Evolutionary conservation across 2,888 invertebrate species (phyloP).

Genomic region (Xanthia icteritia): DNA sequence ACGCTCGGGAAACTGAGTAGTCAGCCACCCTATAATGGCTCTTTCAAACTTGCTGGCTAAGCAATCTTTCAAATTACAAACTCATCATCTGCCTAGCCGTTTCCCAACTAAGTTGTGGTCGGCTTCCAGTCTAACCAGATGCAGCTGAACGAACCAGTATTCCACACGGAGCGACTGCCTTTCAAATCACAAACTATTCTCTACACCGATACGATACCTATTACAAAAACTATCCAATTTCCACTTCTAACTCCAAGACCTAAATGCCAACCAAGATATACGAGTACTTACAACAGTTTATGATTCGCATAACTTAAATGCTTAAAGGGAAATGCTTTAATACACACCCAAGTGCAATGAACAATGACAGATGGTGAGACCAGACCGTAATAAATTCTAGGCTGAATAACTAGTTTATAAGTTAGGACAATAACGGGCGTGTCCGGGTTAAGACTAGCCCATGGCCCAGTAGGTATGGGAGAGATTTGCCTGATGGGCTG

Average conservation of each 20-base stretch:
- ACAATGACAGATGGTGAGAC: slow-evolving; percentile 48
- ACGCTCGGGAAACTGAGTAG: too few relatives aligned
- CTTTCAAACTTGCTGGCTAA: too few relatives aligned
- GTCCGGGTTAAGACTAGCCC: not conserved
- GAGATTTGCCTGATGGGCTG: slow-evolving; percentile 39
- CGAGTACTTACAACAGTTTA: slow-evolving; percentile 20
- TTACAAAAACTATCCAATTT: not conserved
- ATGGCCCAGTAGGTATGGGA: not conserved
- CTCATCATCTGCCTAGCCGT: too few relatives aligned
- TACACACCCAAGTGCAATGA: slow-evolving; percentile 39
- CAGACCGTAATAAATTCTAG: slow-evolving; percentile 37
- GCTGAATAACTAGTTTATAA: slow-evolving; percentile 52
- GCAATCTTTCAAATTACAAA: too few relatives aligned
- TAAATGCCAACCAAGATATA: slow-evolving; percentile 22
- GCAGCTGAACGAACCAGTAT: too few relatives aligned
- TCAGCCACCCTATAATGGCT: too few relatives aligned
- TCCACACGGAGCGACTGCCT: too few relatives aligned
- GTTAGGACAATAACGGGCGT: slow-evolving; percentile 42
- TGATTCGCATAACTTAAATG: slow-evolving; percentile 41
- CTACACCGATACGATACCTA: not conserved
- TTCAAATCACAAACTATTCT: not conserved
- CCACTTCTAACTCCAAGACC: slow-evolving; percentile 6
- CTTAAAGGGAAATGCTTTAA: slow-evolving; percentile 52
- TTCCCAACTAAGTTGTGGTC: too few relatives aligned
- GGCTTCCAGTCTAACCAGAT: too few relatives aligned